Base-by-base conservation (phyloP, 2,888 invertebrate species). In the Rutpela maculata region DNA sequence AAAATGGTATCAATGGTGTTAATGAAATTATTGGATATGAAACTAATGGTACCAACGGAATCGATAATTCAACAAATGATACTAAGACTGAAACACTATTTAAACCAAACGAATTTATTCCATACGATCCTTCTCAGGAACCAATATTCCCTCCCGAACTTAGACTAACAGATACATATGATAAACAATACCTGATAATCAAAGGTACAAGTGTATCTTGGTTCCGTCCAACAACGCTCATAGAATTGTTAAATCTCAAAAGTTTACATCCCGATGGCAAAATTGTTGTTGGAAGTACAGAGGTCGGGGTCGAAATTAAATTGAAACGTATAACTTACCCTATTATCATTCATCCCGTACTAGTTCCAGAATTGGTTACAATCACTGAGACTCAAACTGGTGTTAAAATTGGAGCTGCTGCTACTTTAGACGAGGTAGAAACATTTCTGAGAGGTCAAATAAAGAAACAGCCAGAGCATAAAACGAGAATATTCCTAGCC, bases 111-210 rank as follows among this genome's bases (percentile, higher is more conserved):
- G 91, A 92, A 81, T 97, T 96, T 87, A 88, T 90, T 22, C 95
- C 95, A 0, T 95, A 95, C 82, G 95, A 97, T 90, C 91, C 94
- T 0, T 92, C 94, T 0, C 98, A 98, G 89, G 98, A 98, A 89
- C 94, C 96, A 1, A 98, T 98, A 83, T 98, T 98, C 87, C 98
- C 98, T 17, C 96, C 97, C 5, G 97, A 97, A 88, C 90, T 98
- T 72, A 93, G 94, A 87, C 87, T 95, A 74, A 91, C 91, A 0
- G 87, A 91, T 35, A 85, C 90, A 38, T 91, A 92, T 69, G 95
- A 95, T 83, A 88, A 90, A 31, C 91, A 94, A 75, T 93, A 91
- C 86, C 88, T 96, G 75, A 87, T 91, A 56, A 93, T 95, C 76
- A 90, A 91, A 86, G 93, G 95, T 0, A 91, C 92, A 73, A 91